Evolutionary conservation across 2,113 vertebrate genomes (phyloP), one percentile per base, ranked within the genome.

Genomic region (Dicerorhinus sumatrensis): DNA sequence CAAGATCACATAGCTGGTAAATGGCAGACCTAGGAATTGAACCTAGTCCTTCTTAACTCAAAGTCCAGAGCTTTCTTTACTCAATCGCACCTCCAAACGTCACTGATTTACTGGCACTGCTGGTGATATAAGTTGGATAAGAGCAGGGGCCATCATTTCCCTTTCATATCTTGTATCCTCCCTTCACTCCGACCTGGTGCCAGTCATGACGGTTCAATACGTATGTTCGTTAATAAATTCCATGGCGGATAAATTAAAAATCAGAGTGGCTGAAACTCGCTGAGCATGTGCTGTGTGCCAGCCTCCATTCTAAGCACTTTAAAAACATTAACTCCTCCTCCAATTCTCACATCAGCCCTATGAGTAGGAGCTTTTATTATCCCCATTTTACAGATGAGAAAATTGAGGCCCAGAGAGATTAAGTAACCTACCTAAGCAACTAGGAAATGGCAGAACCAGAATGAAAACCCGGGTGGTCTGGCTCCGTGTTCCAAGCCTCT

Each of bases 191-290:
- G 33, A 5, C n/a, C 58, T 36, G 6, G 46, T 14, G 3, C 62
- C 31, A 8, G 0, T 0, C 12, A 21, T 8, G 3, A 13, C 5
- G 6, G 16, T 33, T 58, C 27, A 13, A 12, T n/a, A 13, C n/a
- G 31, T 4, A 20, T n/a, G 39, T 48, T 82, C 67, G 31, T 79
- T 72, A 89, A 27, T 29, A 79, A n/a, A 58, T 25, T 29, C 42
- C n/a, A 25, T 0, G 2, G 25, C 56, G 3, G n/a, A 23, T 51
- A 13, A 21, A 14, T 83, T n/a, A 31, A 46, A 75, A 69, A 33
- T 9, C 27, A 60, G 6, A 56, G 75, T 42, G 5, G 21, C 48
- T 42, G 31, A 60, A 23, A 58, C 21, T 10, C 65, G 18, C 70
- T 2, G 27, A 75, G 16, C 31, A 10, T 9, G 51, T 46, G 21